Conservation (phyloP, 2,888 invertebrate genomes). For the Hirtodrosophila confusa region DNA sequence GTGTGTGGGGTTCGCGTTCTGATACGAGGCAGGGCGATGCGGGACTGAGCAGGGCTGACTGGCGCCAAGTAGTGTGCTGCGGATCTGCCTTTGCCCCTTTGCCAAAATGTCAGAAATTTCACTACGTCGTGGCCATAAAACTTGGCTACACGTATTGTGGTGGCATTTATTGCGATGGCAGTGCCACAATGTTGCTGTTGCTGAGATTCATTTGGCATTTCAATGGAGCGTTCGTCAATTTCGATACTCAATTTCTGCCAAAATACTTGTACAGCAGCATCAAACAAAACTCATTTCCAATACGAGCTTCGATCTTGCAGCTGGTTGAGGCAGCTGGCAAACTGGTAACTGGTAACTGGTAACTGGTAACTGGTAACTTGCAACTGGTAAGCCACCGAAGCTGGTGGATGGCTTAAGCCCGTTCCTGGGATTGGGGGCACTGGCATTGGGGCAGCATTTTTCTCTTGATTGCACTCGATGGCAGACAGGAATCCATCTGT, state of each 20-base stretch:
- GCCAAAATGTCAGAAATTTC: slow-evolving; percentile 3
- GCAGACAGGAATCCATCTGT: slow-evolving; percentile 33
- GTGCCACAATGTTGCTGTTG: slow-evolving; percentile 18
- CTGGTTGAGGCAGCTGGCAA: slow-evolving; percentile 5
- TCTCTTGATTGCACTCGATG: slow-evolving; percentile 34
- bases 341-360: slow-evolving; percentile 2
- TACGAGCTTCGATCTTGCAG: slow-evolving; percentile 6
- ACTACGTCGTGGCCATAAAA: slow-evolving; percentile 31
- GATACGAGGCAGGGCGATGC: too few relatives aligned
- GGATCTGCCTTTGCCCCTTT: neutral
- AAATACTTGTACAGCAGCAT: slow-evolving; percentile 24
- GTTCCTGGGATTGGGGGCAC: slow-evolving; percentile 18
- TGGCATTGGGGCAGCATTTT: slow-evolving; percentile 8
- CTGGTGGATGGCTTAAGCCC: slow-evolving; percentile 37
- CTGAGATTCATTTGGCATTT: slow-evolving; percentile 71
- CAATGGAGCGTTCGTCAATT: slow-evolving; percentile 49
- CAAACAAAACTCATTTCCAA: slow-evolving; percentile 52
- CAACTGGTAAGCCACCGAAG: slow-evolving; percentile 7
- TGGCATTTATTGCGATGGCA: slow-evolving; percentile 44
- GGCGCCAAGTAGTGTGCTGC: slow-evolving; percentile 8
- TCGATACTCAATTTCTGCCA: slow-evolving; percentile 29
- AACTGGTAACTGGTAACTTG: slow-evolving; percentile 2
- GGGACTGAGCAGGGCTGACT: slow-evolving; percentile 1
- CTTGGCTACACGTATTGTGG: slow-evolving; percentile 24
- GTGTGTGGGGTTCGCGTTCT: too few relatives aligned